These are phyloP conservation scores for Troglohyphantes excavatus DNA, from an alignment of 2,888 invertebrate species.

Conservation along the genomic window DNA sequence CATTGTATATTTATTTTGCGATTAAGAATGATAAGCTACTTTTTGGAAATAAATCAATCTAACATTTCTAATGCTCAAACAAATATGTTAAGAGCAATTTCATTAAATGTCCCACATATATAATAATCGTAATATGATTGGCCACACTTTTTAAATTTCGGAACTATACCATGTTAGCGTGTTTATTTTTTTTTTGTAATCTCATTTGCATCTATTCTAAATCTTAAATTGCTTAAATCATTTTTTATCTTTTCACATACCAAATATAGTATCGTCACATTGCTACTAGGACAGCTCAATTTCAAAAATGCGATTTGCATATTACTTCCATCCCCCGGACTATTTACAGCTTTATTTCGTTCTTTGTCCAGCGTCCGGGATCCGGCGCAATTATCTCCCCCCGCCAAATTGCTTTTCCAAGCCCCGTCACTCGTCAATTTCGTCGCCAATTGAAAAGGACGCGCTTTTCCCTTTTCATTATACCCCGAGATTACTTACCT, in stretches of 20 bases:
- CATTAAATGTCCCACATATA: no score
- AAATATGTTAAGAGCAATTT: no score
- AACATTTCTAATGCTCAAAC: no score
- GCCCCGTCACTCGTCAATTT: neutral
- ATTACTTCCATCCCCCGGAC: neutral
- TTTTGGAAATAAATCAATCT: no score
- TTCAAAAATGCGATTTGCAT: neutral
- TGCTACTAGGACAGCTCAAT: neutral
- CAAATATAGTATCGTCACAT: neutral
- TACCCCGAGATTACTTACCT: conserved; percentile 47
- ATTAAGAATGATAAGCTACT: no score
- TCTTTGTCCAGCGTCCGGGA: neutral
- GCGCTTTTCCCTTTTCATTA: neutral
- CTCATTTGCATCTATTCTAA: no score
- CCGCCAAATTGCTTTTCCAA: conserved; percentile 6
- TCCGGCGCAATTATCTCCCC: neutral
- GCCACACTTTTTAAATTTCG: no score
- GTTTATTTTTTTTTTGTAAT: no score
- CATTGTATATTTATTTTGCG: no score
- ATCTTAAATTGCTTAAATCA: no score
- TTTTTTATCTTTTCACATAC: neutral
- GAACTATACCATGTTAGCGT: no score
- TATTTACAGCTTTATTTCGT: neutral
- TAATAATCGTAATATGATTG: no score
- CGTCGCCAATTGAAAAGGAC: conserved; percentile 18